Evolutionary conservation across 1,140 invertebrate genomes (phyloP).

Genomic region (Frieseomelitta varia): DNA sequence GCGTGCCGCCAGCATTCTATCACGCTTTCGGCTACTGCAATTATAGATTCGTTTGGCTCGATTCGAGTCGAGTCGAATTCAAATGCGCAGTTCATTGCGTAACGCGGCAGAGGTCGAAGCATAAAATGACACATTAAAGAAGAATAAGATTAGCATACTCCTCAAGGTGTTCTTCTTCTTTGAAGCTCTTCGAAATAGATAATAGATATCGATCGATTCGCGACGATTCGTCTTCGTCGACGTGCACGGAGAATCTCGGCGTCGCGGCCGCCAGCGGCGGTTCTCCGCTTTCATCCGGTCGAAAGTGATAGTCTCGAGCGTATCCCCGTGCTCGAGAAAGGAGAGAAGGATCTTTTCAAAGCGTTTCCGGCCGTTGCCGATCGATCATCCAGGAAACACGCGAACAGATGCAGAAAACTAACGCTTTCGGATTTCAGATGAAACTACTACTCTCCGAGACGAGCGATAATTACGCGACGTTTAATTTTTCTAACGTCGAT

Average conservation of each 20-base stretch:
- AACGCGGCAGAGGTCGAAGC: too few species aligned
- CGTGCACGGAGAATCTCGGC: conserved; percentile 26
- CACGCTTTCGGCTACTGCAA: conserved; percentile 7
- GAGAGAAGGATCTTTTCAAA: conserved; percentile 66
- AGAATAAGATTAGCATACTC: not conserved
- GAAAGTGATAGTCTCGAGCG: conserved; percentile 80
- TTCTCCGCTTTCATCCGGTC: conserved; percentile 79
- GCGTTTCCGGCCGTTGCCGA: conserved; percentile 40
- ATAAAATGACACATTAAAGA: not conserved
- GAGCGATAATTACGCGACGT: too few species aligned
- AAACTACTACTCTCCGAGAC: not conserved
- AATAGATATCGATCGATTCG: not conserved
- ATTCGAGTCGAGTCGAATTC: not conserved
- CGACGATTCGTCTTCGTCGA: not conserved
- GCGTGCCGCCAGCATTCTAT: conserved; percentile 20
- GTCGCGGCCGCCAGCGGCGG: conserved; percentile 59
- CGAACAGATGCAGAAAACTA: not conserved
- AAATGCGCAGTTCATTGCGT: not conserved
- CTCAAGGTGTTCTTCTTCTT: not conserved
- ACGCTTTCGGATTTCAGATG: not conserved
- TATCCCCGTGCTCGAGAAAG: conserved; percentile 76
- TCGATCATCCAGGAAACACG: not conserved
- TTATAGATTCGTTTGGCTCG: not conserved
- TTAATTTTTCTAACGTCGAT: too few species aligned
- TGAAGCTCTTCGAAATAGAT: not conserved